These are phyloP conservation scores for Folsomia manolachei DNA, from an alignment of 2,888 invertebrate genomes.

Conservation along the genomic window DNA sequence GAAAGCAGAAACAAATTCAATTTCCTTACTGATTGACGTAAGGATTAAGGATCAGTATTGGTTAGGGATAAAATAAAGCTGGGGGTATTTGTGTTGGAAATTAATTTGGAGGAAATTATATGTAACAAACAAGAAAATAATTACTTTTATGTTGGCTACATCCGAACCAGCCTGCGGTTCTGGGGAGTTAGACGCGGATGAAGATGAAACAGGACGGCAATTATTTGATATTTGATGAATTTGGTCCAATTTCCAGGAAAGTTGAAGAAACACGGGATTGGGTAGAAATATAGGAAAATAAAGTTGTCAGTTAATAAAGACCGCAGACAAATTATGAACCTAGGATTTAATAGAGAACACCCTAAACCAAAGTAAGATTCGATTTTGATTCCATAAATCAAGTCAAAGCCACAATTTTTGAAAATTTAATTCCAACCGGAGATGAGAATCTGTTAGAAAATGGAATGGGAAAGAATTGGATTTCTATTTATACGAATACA, in stretches of 20 bases:
- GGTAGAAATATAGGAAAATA: too few species aligned
- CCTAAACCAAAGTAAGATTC: background rate
- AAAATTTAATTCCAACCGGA: background rate
- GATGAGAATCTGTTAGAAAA: background rate
- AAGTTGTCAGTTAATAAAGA: too few species aligned
- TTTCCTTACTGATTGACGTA: background rate
- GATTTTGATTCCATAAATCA: background rate
- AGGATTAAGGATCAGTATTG: background rate
- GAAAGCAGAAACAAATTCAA: background rate
- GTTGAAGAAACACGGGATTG: background rate
- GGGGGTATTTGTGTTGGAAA: background rate
- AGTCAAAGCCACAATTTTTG: background rate
- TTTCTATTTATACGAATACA: too few species aligned
- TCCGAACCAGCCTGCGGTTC: constrained; percentile 59
- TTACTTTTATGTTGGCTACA: constrained; percentile 55
- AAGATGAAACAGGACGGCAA: too few species aligned
- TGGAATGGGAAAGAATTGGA: too few species aligned
- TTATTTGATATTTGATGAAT: too few species aligned
- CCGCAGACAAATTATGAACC: too few species aligned
- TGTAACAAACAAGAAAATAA: background rate
- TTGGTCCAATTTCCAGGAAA: background rate
- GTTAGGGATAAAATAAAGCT: background rate
- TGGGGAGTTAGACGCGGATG: background rate
- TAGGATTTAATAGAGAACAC: background rate
- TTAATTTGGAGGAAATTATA: background rate